phyloP scores from a whole-genome alignment of 2,113 vertebrate genomes.

The Microtus pennsylvanicus region DNA sequence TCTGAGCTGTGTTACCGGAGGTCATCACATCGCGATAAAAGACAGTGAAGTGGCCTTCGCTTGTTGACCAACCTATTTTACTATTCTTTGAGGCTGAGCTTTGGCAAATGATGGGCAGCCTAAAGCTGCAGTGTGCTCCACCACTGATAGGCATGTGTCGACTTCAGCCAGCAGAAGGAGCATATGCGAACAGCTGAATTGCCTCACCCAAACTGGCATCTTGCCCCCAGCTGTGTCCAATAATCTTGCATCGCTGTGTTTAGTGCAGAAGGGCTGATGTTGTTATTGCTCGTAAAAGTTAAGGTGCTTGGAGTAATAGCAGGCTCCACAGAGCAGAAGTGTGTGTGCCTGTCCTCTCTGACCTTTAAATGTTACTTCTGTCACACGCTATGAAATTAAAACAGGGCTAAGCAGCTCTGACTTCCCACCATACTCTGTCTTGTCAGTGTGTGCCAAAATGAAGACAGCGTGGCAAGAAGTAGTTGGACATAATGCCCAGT shows the following conservation, averaged over 20 bases:
- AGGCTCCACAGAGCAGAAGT: slow-evolving; percentile 48
- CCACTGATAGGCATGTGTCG: background rate
- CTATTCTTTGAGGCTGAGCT: background rate
- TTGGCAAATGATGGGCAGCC: background rate
- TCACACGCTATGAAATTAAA: slow-evolving; percentile 43
- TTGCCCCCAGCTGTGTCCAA: slow-evolving; percentile 59
- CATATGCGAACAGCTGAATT: slow-evolving; percentile 57
- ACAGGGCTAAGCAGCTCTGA: background rate
- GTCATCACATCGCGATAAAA: background rate
- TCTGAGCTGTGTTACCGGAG: background rate
- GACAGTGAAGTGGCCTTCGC: background rate
- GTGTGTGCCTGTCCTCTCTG: slow-evolving; percentile 45
- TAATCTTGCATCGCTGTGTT: slow-evolving; percentile 54
- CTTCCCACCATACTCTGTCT: background rate
- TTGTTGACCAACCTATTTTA: background rate
- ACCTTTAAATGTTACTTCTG: slow-evolving; percentile 48
- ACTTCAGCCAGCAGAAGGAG: slow-evolving; percentile 36
- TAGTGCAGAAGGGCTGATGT: slow-evolving; percentile 56
- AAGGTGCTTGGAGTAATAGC: slow-evolving; percentile 70
- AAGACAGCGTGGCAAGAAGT: background rate
- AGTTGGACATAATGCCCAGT: too few relatives aligned
- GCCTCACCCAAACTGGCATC: slow-evolving; percentile 54
- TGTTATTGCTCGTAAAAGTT: slow-evolving; percentile 66
- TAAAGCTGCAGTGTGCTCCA: background rate
- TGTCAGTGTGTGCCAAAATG: background rate